Percentiles rank a stretch among this genome's conserved stretches.
phyloP scores from a whole-genome alignment of 2,888 invertebrate species.

The Bombylius major region DNA sequence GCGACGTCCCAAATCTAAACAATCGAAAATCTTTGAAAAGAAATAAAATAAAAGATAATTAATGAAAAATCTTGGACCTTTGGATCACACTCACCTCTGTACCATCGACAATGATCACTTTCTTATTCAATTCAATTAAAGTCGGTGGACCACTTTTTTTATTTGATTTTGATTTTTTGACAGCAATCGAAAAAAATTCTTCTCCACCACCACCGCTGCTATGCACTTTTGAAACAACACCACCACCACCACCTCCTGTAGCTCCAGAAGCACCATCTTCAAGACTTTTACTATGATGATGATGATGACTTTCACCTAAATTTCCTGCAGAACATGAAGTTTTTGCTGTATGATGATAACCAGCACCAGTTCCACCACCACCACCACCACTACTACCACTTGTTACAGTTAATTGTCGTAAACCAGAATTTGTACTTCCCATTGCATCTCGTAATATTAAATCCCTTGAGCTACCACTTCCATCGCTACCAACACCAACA shows the following conservation, averaged over 20 bases:
- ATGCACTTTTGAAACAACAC: background rate
- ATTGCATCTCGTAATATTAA: slow-evolving; percentile 7
- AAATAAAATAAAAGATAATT: background rate
- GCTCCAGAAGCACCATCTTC: background rate
- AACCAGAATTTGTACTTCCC: slow-evolving; percentile 9
- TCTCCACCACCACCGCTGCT: too few relatives aligned
- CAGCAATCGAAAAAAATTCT: too few relatives aligned
- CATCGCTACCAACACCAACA: background rate
- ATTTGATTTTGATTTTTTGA: too few relatives aligned
- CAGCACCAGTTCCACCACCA: too few relatives aligned
- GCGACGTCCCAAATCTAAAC: slow-evolving; percentile 76
- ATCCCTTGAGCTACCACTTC: slow-evolving; percentile 5
- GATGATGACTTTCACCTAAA: background rate
- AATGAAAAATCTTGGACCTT: background rate
- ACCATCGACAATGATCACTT: slow-evolving; percentile 36
- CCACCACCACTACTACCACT: background rate
- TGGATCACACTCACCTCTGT: slow-evolving; percentile 25
- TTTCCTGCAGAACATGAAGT: slow-evolving; percentile 6
- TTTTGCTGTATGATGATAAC: background rate
- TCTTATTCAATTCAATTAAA: slow-evolving; percentile 30
- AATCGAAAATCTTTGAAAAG: slow-evolving; percentile 61
- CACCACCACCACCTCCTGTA: background rate
- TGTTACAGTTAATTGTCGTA: slow-evolving; percentile 5
- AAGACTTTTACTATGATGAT: background rate
- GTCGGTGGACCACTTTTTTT: background rate